Percentiles rank a stretch among this genome's conserved stretches.
Conservation (phyloP, 2,113 vertebrate genomes). For the Catagonus wagneri region DNA sequence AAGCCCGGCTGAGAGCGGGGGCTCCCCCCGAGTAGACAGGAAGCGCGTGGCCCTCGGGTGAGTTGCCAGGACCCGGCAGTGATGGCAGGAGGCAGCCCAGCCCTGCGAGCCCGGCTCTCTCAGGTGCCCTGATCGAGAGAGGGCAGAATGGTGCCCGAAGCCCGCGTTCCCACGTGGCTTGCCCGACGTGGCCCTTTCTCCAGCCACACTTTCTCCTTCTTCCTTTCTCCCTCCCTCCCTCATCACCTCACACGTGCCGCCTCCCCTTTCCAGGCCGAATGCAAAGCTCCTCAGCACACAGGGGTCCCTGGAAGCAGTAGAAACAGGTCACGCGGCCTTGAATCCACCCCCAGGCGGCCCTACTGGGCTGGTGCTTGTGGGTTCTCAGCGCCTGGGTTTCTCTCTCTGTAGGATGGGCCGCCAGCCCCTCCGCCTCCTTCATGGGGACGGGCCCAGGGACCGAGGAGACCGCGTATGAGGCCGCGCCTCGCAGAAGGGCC, state of each 20-base stretch:
- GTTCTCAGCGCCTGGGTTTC: neutral
- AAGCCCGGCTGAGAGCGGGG: neutral
- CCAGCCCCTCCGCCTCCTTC: neutral
- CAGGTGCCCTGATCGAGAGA: rapidly evolving
- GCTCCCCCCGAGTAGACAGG: neutral
- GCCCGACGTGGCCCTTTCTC: rapidly evolving
- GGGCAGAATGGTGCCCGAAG: no score
- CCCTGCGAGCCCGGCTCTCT: neutral
- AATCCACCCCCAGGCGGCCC: neutral
- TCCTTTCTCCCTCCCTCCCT: neutral
- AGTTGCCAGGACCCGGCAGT: neutral
- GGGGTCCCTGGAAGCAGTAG: neutral
- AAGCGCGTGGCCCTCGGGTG: neutral
- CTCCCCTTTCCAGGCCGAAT: neutral
- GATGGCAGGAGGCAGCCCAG: neutral
- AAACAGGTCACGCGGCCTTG: neutral
- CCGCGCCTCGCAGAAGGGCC: neutral
- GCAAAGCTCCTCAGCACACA: neutral
- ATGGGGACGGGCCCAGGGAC: neutral
- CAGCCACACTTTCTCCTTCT: neutral
- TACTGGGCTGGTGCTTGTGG: neutral
- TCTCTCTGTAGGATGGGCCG: neutral
- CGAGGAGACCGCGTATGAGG: neutral
- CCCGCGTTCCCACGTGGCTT: rapidly evolving
- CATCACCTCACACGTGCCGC: neutral